A percentile compares a stretch with the other conserved stretches of the same genome.
These are phyloP conservation scores for Oncopeltus fasciatus DNA, from an alignment of 1,140 invertebrate species.

Conservation along the genomic window DNA sequence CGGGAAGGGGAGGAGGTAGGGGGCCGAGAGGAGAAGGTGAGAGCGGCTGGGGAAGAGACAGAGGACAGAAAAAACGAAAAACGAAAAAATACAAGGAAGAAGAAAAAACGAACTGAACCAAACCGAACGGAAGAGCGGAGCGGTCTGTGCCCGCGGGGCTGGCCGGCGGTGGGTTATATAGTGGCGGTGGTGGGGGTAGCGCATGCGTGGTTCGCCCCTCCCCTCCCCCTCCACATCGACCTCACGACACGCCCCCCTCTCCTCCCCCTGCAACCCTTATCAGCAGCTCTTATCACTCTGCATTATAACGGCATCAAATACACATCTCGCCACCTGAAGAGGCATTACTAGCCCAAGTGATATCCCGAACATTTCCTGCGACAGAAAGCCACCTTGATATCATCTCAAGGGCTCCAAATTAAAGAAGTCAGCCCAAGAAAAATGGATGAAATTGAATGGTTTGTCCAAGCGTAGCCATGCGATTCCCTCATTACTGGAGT, in stretches of 20 bases:
- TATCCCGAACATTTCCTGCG: neutral
- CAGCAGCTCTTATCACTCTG: neutral
- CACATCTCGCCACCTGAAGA: neutral
- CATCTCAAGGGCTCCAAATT: neutral
- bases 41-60: neutral
- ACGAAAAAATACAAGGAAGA: too few relatives aligned
- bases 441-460: neutral
- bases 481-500: neutral
- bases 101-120: neutral
- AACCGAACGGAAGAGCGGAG: neutral
- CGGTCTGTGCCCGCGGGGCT: slow-evolving; percentile 1
- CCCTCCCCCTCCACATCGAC: slow-evolving; percentile 14
- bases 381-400: neutral
- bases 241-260: neutral
- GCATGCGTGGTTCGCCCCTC: slow-evolving; percentile 15
- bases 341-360: neutral
- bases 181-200: slow-evolving; percentile 15
- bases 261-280: neutral
- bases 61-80: slow-evolving; percentile 12
- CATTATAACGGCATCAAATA: slow-evolving; percentile 9
- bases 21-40: slow-evolving; percentile 5
- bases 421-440: neutral
- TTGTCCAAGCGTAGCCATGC: too few relatives aligned
- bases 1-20: neutral
- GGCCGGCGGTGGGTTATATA: slow-evolving; percentile 18